Percentiles rank a stretch among this genome's conserved stretches.
These are phyloP conservation scores for Mirounga angustirostris DNA, from an alignment of 2,113 vertebrate genomes.

Conservation along the genomic window DNA sequence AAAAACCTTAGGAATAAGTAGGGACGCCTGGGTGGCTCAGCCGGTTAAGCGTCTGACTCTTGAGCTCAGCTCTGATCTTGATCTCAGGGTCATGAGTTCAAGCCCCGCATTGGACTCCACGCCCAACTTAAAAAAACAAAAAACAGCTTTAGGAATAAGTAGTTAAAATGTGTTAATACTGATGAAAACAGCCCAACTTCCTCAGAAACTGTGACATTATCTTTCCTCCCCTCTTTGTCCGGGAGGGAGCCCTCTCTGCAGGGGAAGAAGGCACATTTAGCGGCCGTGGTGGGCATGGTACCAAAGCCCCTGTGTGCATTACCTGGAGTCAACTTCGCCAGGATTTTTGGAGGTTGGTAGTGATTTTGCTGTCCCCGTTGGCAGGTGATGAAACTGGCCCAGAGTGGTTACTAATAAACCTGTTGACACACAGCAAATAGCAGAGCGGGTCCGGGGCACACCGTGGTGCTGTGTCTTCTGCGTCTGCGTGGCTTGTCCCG, in stretches of 20 bases:
- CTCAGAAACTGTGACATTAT: too few relatives aligned
- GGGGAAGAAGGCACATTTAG: not conserved
- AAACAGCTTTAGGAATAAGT: not conserved
- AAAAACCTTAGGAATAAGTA: too few relatives aligned
- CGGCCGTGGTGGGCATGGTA: not conserved
- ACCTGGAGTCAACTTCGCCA: not conserved
- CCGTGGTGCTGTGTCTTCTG: too few relatives aligned
- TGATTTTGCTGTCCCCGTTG: not conserved
- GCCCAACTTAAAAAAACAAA: too few relatives aligned
- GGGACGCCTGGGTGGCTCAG: too few relatives aligned
- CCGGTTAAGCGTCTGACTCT: too few relatives aligned
- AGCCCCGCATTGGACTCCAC: too few relatives aligned
- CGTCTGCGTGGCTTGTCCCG: fast-evolving
- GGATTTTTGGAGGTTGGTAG: not conserved
- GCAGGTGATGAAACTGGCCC: not conserved
- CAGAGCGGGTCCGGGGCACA: fast-evolving
- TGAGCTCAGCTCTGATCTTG: too few relatives aligned
- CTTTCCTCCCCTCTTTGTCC: too few relatives aligned
- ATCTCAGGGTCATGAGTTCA: too few relatives aligned
- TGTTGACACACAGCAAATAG: fast-evolving
- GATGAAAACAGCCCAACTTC: not conserved
- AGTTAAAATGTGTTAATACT: not conserved
- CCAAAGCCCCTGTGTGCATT: not conserved
- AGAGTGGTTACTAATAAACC: not conserved
- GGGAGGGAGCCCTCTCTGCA: not conserved